These are phyloP conservation scores for Heliconius ethilla DNA, from an alignment of 2,888 invertebrate genomes.

Conservation along the genomic window DNA sequence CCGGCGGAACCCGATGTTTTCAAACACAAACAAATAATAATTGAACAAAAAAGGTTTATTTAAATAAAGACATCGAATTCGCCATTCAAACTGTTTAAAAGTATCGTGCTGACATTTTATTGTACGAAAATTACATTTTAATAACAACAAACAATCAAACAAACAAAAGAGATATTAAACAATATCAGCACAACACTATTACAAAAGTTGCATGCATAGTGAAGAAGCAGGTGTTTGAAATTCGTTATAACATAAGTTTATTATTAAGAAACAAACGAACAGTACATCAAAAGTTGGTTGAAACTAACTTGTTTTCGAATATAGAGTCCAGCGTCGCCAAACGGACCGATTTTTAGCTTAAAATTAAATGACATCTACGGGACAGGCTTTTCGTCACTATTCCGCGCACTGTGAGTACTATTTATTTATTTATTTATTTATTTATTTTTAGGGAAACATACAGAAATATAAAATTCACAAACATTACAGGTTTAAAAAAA, in stretches of 20 bases:
- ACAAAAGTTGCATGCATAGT: slow-evolving; percentile 10
- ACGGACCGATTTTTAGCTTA: too few relatives aligned
- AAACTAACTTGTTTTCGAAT: not conserved
- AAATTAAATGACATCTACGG: too few relatives aligned
- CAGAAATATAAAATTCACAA: too few relatives aligned
- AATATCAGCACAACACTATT: slow-evolving; percentile 22
- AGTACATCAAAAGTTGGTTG: not conserved
- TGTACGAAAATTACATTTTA: not conserved
- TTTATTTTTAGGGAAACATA: too few relatives aligned
- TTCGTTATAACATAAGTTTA: slow-evolving; percentile 13
- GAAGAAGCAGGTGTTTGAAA: slow-evolving; percentile 28
- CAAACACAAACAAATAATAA: not conserved
- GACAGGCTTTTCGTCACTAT: too few relatives aligned
- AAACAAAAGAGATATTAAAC: not conserved
- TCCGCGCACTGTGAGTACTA: too few relatives aligned
- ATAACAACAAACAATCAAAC: not conserved
- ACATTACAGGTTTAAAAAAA: too few relatives aligned
- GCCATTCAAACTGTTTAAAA: not conserved
- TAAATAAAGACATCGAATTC: slow-evolving; percentile 23
- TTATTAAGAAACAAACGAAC: not conserved
- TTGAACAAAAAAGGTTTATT: not conserved
- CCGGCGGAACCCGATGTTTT: slow-evolving; percentile 35
- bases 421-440: too few relatives aligned
- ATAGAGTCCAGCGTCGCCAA: not conserved
- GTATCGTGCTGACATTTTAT: slow-evolving; percentile 16